Conservation (phyloP, 1,140 invertebrate genomes). For the Trissolcus basalis region DNA sequence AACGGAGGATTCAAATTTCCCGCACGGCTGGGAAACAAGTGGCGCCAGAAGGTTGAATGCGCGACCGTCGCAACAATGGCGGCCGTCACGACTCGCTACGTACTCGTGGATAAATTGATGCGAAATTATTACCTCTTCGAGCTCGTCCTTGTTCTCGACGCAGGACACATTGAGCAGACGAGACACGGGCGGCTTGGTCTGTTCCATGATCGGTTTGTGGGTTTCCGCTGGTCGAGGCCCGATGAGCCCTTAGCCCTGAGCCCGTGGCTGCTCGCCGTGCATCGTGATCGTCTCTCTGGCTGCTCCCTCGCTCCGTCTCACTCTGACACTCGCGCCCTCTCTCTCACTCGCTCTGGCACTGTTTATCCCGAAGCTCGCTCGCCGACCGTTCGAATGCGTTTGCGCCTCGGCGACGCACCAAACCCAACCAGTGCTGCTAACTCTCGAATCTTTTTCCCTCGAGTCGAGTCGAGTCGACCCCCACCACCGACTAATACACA, state of each 20-base stretch:
- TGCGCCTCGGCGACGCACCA: slow-evolving; percentile 70
- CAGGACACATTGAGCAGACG: slow-evolving; percentile 79
- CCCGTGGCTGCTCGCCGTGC: slow-evolving; percentile 72
- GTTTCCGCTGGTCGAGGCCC: slow-evolving; percentile 59
- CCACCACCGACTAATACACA: slow-evolving; percentile 12
- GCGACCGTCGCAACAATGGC: slow-evolving; percentile 72
- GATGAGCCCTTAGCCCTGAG: slow-evolving; percentile 71
- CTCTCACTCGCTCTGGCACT: slow-evolving; percentile 55
- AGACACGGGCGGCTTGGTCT: slow-evolving; percentile 65
- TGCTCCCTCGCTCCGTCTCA: slow-evolving; percentile 58
- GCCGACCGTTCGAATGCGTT: slow-evolving; percentile 70
- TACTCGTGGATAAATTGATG: slow-evolving; percentile 69
- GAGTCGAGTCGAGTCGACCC: slow-evolving; percentile 22
- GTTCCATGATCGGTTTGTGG: slow-evolving; percentile 66
- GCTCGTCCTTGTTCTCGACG: slow-evolving; percentile 88
- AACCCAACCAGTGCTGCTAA: slow-evolving; percentile 53
- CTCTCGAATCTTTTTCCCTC: slow-evolving; percentile 47
- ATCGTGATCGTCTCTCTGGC: slow-evolving; percentile 73
- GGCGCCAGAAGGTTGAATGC: slow-evolving; percentile 65
- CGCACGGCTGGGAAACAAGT: slow-evolving; percentile 63
- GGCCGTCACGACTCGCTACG: slow-evolving; percentile 70
- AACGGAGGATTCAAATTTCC: slow-evolving; percentile 64
- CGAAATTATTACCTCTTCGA: slow-evolving; percentile 84
- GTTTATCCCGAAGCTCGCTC: slow-evolving; percentile 70
- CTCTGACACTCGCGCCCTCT: slow-evolving; percentile 36